phyloP scores from a whole-genome alignment of 2,888 invertebrate species.

The Drosophila anomalata region DNA sequence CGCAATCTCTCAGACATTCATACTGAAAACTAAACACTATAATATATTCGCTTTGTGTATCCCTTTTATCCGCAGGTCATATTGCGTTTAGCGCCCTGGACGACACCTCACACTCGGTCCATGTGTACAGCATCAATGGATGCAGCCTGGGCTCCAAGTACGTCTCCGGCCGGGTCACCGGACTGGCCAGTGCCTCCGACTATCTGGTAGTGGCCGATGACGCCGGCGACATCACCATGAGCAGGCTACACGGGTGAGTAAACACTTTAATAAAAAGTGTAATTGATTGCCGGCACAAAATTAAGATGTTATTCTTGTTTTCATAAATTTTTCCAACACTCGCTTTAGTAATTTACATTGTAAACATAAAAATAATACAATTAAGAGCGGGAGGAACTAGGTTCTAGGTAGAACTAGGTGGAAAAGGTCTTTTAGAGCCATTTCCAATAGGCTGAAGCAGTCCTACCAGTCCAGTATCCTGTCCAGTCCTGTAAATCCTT shows the following conservation, averaged over 20 bases:
- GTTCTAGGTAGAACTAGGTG: too few species aligned
- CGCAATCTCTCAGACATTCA: slow-evolving; percentile 18
- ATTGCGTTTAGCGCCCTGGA: slow-evolving; percentile 85
- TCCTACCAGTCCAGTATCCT: too few species aligned
- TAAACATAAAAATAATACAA: neutral
- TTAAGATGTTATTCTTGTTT: neutral
- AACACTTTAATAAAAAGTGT: neutral
- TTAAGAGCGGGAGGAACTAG: too few species aligned
- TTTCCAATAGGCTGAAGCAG: too few species aligned
- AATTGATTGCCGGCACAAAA: neutral
- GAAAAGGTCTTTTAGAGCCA: too few species aligned
- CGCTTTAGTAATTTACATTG: neutral
- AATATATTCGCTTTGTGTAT: neutral
- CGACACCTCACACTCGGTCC: slow-evolving; percentile 85
- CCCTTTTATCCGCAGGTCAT: slow-evolving; percentile 83
- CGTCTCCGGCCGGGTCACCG: slow-evolving; percentile 85
- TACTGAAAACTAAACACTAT: neutral
- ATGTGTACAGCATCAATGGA: slow-evolving; percentile 85
- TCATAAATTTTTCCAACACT: neutral
- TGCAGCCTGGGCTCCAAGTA: slow-evolving; percentile 85
- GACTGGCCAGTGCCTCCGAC: slow-evolving; percentile 84
- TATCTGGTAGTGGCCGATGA: slow-evolving; percentile 85
- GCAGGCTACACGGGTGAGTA: slow-evolving; percentile 84
- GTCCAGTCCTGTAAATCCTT: too few species aligned
- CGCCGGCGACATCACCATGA: slow-evolving; percentile 85